Conservation (phyloP, 2,888 invertebrate species). For the Matsumyia berberina region DNA sequence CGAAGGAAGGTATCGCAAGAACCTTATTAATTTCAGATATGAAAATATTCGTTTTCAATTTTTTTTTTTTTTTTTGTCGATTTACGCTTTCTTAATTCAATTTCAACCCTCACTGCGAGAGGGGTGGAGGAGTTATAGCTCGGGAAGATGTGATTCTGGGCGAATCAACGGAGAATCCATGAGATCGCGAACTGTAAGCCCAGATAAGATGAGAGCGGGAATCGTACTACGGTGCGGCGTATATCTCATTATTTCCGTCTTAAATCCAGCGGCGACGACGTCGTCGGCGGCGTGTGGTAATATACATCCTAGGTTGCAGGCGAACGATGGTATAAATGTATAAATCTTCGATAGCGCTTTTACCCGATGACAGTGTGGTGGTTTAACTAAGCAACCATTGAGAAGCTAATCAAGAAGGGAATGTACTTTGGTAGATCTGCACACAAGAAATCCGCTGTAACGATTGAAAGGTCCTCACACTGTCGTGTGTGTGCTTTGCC, state of each 20-base stretch:
- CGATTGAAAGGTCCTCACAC: slow-evolving; percentile 44
- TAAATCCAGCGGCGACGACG: slow-evolving; percentile 63
- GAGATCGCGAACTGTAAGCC: slow-evolving; percentile 72
- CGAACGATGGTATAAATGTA: slow-evolving; percentile 56
- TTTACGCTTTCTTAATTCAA: slow-evolving; percentile 72
- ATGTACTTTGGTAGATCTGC: too few relatives aligned
- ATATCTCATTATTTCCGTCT: slow-evolving; percentile 76
- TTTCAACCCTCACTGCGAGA: slow-evolving; percentile 39
- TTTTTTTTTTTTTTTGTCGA: slow-evolving; percentile 28
- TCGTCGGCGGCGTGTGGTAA: slow-evolving; percentile 9
- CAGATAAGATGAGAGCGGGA: slow-evolving; percentile 68
- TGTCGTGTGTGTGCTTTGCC: slow-evolving; percentile 40
- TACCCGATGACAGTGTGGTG: slow-evolving; percentile 7
- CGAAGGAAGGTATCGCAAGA: slow-evolving; percentile 60
- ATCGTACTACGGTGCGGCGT: slow-evolving; percentile 53
- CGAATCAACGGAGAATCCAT: slow-evolving; percentile 53
- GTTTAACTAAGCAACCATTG: slow-evolving; percentile 48
- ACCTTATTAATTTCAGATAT: slow-evolving; percentile 74
- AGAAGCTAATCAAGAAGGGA: slow-evolving; percentile 64
- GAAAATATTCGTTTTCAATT: slow-evolving; percentile 72
- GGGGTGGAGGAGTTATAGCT: not conserved
- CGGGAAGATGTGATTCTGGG: slow-evolving; percentile 22
- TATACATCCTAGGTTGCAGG: slow-evolving; percentile 47
- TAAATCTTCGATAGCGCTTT: slow-evolving; percentile 42
- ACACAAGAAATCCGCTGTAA: slow-evolving; percentile 23